Base-by-base conservation (phyloP, 2,797 vertebrate species). In the Odontamblyopus lacepedii region DNA sequence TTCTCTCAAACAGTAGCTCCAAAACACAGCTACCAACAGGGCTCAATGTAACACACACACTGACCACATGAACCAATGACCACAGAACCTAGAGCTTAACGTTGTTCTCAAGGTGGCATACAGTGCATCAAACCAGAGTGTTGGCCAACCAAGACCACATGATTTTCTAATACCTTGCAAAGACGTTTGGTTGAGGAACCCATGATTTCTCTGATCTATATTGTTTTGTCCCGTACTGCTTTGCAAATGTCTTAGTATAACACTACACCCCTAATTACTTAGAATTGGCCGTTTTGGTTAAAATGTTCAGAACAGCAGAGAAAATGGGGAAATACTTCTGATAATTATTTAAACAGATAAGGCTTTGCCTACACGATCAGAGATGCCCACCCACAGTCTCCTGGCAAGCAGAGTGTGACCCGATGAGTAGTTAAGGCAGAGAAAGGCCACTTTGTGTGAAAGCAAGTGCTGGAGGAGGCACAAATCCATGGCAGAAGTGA, bases 401-500 rank as follows among this genome's bases (percentile, higher is more conserved):
- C 79, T 90, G 82, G 85, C 72, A 6, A 83, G 77, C 65, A 78
- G 78, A 88, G 84, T 88, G 89, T 92, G 89, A 92, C 86, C 85
- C 74, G 27, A 86, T 76, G 83, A 74, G 80, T 71, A 81, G 82
- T 71, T 73, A 71, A 63, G 68, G 44, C 6, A 78, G 63, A 80
- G 79, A 91, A 90, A 90, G 73, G 53, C 48, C 69, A 77, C 86
- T 89, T 90, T 92, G 89, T 90, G 57, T 79, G 48, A 69, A 73
- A 74, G 63, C 69, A 84, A 84, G 78, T 63, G 87, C 88, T 86
- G 16, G 62, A 74, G 86, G 88, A 81, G 70, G 67, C 73, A 57
- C 44, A 75, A 78, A 87, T 82, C 19, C 53, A 81, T 72, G 83
- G 83, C 76, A 83, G 77, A 78, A 83, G 73, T 70, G 75, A 82